Percentiles rank a stretch among this genome's conserved stretches.
These are phyloP conservation scores for Eptatretus atami DNA, from an alignment of 2,797 vertebrate genomes.

Conservation along the genomic window DNA sequence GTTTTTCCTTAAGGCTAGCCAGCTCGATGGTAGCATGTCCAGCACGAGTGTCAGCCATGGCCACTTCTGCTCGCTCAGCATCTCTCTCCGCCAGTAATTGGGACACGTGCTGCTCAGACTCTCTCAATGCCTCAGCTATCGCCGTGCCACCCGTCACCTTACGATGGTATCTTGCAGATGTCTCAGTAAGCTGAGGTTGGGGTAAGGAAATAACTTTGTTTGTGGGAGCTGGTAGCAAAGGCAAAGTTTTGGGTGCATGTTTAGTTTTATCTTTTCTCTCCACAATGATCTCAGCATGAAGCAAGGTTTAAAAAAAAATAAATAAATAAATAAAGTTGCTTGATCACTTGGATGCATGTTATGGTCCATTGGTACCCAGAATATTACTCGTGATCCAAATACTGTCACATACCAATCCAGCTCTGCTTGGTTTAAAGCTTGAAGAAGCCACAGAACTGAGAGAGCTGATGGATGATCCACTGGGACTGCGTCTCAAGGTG, in stretches of 20 bases:
- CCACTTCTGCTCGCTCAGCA: conserved; percentile 74
- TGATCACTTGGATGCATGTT: no score
- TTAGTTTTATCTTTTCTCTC: no score
- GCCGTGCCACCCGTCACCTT: conserved; percentile 95
- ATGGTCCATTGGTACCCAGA: no score
- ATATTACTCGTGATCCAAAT: no score
- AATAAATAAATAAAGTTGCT: no score
- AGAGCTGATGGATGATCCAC: conserved; percentile 72
- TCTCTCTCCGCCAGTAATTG: conserved; percentile 82
- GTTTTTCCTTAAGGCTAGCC: conserved; percentile 42
- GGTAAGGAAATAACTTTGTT: background rate
- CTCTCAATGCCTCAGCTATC: conserved; percentile 79
- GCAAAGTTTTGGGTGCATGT: no score
- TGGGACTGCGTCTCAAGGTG: conserved; percentile 61
- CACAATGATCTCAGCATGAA: no score
- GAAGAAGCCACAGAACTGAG: conserved; percentile 81
- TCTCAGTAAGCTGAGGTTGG: conserved; percentile 55
- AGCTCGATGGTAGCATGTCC: conserved; percentile 77
- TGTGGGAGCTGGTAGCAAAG: no score
- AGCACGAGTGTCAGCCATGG: conserved; percentile 69
- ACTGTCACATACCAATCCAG: conserved; percentile 46
- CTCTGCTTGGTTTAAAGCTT: conserved; percentile 81
- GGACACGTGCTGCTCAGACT: conserved; percentile 96
- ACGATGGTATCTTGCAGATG: conserved; percentile 62
- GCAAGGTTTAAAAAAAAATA: no score